These are phyloP conservation scores for Apodemus speciosus DNA, from an alignment of 2,113 vertebrate genomes.

Conservation along the genomic window DNA sequence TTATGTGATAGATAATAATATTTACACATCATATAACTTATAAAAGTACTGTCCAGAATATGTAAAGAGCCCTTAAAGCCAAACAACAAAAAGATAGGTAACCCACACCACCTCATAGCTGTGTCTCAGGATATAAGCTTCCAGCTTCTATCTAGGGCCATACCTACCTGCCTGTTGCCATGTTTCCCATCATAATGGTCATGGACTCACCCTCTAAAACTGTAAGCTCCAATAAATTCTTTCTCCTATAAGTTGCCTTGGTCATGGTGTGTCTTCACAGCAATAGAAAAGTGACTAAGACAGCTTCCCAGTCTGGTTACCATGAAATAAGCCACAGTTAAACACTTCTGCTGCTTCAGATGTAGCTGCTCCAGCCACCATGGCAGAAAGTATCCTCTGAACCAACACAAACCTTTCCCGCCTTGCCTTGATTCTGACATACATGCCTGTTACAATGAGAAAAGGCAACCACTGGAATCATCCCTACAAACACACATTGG, in stretches of 20 bases:
- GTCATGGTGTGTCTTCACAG: not conserved
- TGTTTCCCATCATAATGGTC: not conserved
- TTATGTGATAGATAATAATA: not conserved
- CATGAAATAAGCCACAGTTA: not conserved
- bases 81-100: not conserved
- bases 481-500: not conserved
- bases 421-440: not conserved
- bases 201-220: not conserved
- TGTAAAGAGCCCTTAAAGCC: not conserved
- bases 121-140: not conserved
- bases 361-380: not conserved
- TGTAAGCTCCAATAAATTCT: not conserved
- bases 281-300: not conserved
- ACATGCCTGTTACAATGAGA: not conserved
- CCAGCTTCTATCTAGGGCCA: not conserved
- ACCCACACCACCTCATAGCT: not conserved
- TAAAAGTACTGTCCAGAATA: not conserved
- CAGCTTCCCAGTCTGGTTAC: not conserved
- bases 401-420: not conserved
- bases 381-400: not conserved
- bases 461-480: not conserved
- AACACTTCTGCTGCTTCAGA: not conserved
- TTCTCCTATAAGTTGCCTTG: not conserved
- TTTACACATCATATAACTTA: not conserved
- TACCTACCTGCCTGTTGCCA: not conserved